These are phyloP conservation scores for Thymallus thymallus DNA, from an alignment of 2,113 vertebrate species.

Conservation along the genomic window DNA sequence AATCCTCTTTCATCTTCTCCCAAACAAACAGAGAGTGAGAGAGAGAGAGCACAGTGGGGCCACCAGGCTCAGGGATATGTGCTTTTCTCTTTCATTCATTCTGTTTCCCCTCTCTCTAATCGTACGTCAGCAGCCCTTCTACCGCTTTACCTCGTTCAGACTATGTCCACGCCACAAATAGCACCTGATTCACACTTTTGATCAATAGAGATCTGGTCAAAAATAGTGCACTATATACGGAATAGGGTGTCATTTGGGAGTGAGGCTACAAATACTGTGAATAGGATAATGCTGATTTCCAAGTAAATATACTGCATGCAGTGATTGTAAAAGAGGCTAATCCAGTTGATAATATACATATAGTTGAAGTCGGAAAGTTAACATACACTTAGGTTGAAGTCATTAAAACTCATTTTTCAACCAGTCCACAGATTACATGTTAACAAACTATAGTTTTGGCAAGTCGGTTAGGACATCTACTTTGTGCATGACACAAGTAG, in stretches of 20 bases:
- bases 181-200: background rate
- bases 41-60: constrained; percentile 1
- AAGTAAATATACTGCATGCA: background rate
- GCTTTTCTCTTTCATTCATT: constrained; percentile 6
- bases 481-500: no score
- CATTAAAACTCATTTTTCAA: no score
- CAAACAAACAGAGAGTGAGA: constrained; percentile 30
- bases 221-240: background rate
- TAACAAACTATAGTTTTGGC: no score
- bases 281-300: background rate
- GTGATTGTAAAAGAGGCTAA: background rate
- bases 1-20: constrained; percentile 46
- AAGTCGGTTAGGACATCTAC: no score
- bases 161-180: background rate
- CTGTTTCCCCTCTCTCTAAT: constrained; percentile 24
- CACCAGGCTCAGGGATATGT: constrained; percentile 2
- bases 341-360: background rate
- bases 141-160: background rate
- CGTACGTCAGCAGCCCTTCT: background rate
- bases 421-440: no score
- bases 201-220: background rate
- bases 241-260: background rate
- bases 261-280: background rate
- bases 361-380: no score
- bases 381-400: no score